Conservation (phyloP, 2,888 invertebrate species). For the Papilio gigon region DNA sequence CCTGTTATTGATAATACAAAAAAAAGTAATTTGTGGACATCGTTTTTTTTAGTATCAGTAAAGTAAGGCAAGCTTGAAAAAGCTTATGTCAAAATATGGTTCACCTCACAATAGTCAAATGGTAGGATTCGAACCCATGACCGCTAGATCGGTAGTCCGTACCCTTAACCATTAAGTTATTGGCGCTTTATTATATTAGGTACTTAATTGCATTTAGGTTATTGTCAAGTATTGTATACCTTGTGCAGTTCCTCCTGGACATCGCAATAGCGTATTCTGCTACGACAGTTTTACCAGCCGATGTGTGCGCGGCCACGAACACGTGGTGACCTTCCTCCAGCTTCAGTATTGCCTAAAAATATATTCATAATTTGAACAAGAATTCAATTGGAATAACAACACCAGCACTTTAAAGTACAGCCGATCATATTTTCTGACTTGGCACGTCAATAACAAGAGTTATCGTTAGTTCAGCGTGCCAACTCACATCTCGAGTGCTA, state of each 20-base stretch:
- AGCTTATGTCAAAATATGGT: no score
- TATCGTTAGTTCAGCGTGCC: background rate
- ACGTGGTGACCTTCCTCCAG: slow-evolving; percentile 97
- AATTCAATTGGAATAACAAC: no score
- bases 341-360: slow-evolving; percentile 90
- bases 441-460: background rate
- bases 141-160: no score
- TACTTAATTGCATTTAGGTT: background rate
- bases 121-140: no score
- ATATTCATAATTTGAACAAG: background rate
- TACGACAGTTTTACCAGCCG: slow-evolving; percentile 99
- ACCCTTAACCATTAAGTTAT: no score
- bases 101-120: no score
- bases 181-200: no score
- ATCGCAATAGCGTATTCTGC: slow-evolving; percentile 99
- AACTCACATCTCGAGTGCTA: background rate
- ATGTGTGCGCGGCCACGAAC: slow-evolving; percentile 99
- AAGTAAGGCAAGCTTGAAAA: no score
- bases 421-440: background rate
- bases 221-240: slow-evolving; percentile 66
- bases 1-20: slow-evolving; percentile 67
- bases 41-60: no score
- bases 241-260: slow-evolving; percentile 94
- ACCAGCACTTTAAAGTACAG: no score
- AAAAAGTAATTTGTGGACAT: no score